Evolutionary conservation across 1,140 invertebrate genomes (phyloP), one percentile per base, ranked within the genome.

Genomic region (Matsumurasca onukii): DNA sequence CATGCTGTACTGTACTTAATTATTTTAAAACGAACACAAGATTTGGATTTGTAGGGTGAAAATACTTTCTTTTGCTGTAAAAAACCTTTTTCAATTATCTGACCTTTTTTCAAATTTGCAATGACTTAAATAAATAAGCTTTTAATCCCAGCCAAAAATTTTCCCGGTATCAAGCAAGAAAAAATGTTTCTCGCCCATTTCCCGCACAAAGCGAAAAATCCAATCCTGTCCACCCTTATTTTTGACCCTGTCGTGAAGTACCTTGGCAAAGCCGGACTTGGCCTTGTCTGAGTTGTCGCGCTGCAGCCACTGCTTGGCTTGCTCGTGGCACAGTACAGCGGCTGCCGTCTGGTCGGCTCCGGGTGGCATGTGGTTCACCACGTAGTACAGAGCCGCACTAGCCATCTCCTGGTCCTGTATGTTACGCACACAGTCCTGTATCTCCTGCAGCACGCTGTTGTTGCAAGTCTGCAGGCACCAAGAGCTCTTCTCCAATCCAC

Each of bases 291-390:
- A 70, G 62, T 71, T 71, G 24, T 72, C 70, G 15, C 30, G 61
- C 27, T 55, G 34, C 27, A 55, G 39, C 73, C 73, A 75, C 62
- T 73, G 31, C 51, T 72, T 66, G 0, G 75, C 71, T 27, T 73
- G 69, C n/a, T 52, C 20, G 48, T 77, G 79, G 74, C 81, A 82
- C 72, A 78, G 76, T 71, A 78, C 71, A 15, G 78, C 77, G 27
- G 80, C 79, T 30, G 75, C 75, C 1, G 80, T 79, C 77, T 79
- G 77, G 71, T 82, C 80, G 24, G 79, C 78, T 61, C 81, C 79
- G 76, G 49, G 63, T 67, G 65, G 68, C 73, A 51, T 69, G 51
- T 29, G 76, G 74, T 80, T 80, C n/a, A 81, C 77, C 12, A 80
- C 75, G 9, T 59, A 76, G 66, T 81, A 82, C 29, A 82, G 71